Conservation (phyloP, 1,140 invertebrate genomes). For the Calycopis cecrops region DNA sequence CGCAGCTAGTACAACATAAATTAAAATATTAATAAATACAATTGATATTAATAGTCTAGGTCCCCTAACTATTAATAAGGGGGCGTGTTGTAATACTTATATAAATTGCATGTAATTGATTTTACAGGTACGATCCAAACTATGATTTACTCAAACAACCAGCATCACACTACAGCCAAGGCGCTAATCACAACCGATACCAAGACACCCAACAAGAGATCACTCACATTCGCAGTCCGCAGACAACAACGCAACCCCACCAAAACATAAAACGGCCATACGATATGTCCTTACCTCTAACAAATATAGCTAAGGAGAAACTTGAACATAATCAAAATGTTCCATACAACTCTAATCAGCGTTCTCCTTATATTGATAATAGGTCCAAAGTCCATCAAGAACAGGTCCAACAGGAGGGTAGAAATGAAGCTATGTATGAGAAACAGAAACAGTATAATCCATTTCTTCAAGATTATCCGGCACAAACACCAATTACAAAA, state of each 20-base stretch:
- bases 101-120: slow-evolving; percentile 8
- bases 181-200: slow-evolving; percentile 54
- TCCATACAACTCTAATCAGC: slow-evolving; percentile 51
- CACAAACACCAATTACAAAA: slow-evolving; percentile 20
- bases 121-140: slow-evolving; percentile 73
- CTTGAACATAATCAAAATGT: slow-evolving; percentile 55
- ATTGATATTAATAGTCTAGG: too few species aligned
- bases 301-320: slow-evolving; percentile 57
- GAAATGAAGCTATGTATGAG: slow-evolving; percentile 48
- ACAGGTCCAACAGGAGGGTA: slow-evolving; percentile 43
- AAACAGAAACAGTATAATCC: slow-evolving; percentile 51
- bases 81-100: too few species aligned
- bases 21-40: too few species aligned
- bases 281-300: slow-evolving; percentile 61
- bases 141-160: slow-evolving; percentile 72
- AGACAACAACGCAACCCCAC: slow-evolving; percentile 48
- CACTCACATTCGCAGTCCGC: slow-evolving; percentile 52
- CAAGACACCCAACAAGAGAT: slow-evolving; percentile 53
- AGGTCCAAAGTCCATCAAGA: slow-evolving; percentile 60
- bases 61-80: too few species aligned
- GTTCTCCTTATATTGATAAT: slow-evolving; percentile 67
- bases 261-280: slow-evolving; percentile 58
- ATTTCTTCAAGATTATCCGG: slow-evolving; percentile 50
- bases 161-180: slow-evolving; percentile 66
- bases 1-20: too few species aligned